Base-by-base conservation (phyloP, 2,797 vertebrate genomes). In the Buceros bicornis region DNA sequence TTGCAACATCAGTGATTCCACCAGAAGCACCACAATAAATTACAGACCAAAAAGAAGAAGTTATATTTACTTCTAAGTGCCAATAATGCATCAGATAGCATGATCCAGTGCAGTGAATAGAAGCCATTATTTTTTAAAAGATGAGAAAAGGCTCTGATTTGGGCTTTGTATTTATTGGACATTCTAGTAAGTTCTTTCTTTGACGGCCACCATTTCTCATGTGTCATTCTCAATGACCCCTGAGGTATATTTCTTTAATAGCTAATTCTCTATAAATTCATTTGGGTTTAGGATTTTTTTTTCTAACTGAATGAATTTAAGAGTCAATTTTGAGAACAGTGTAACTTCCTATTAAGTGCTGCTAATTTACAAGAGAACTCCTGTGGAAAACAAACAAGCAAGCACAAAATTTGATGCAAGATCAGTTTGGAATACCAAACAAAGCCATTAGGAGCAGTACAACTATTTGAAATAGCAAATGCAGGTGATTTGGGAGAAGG, bases 301-400 rank as follows among this genome's bases (percentile, higher is more conserved):
- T 56, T 61, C 67, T 73, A 96, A 11, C 79, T 93, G 92, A 89
- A 47, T 91, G 62, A 84, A 56, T 93, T 94, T 95, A 92, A 92
- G 95, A 94, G 95, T 89, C 73, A 76, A 72, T 90, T 97, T 98
- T 97, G 77, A 96, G 76, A 97, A 80, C 4, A 20, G 94, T 85
- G 97, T 96, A 96, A 93, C 89, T 97, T 82, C 82, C 94, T 96
- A 97, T 93, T 98, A 97, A 92, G 76, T 57, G 51, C 51, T 97
- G 58, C 11, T 96, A 98, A 98, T 97, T 97, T 96, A 95, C 90
- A 88, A 92, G 82, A 91, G 37, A 96, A 93, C 66, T 94, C 93
- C 90, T 76, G 33, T 81, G 89, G 92, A 87, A 95, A 92, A 71
- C 60, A 82, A 77, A 95, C 28, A 95, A 89, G 15, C 43, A 88